These are phyloP conservation scores for Ptychoptera contaminata DNA, from an alignment of 2,888 invertebrate genomes.

Conservation along the genomic window DNA sequence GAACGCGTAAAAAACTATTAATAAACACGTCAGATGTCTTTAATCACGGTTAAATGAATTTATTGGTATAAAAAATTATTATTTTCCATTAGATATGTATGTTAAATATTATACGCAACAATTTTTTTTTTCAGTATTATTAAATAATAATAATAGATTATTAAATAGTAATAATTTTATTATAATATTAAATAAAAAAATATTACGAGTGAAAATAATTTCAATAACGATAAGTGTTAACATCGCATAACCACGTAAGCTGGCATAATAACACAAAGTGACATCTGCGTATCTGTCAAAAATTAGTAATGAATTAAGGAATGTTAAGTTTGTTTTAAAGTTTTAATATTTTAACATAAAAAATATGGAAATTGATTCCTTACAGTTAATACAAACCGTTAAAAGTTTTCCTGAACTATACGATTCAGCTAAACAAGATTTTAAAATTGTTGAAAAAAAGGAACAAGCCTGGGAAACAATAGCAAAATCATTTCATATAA, in stretches of 20 bases:
- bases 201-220: neutral
- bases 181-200: too few relatives aligned
- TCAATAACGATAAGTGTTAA: neutral
- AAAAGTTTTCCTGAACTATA: slow-evolving; percentile 24
- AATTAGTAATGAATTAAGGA: neutral
- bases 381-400: slow-evolving; percentile 20
- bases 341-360: neutral
- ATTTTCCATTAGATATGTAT: too few relatives aligned
- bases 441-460: slow-evolving; percentile 24
- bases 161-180: too few relatives aligned
- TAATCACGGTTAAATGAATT: too few relatives aligned
- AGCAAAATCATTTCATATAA: slow-evolving; percentile 9
- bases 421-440: slow-evolving; percentile 24
- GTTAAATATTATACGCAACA: too few relatives aligned
- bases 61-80: too few relatives aligned
- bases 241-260: neutral
- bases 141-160: too few relatives aligned
- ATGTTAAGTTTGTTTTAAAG: too few relatives aligned
- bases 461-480: slow-evolving; percentile 26
- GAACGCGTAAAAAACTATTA: too few relatives aligned
- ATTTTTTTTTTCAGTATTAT: too few relatives aligned
- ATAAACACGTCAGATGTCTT: too few relatives aligned
- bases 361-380: neutral
- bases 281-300: neutral
- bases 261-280: neutral